phyloP scores from a whole-genome alignment of 2,888 invertebrate species.

The Caenorhabditis virilis region DNA sequence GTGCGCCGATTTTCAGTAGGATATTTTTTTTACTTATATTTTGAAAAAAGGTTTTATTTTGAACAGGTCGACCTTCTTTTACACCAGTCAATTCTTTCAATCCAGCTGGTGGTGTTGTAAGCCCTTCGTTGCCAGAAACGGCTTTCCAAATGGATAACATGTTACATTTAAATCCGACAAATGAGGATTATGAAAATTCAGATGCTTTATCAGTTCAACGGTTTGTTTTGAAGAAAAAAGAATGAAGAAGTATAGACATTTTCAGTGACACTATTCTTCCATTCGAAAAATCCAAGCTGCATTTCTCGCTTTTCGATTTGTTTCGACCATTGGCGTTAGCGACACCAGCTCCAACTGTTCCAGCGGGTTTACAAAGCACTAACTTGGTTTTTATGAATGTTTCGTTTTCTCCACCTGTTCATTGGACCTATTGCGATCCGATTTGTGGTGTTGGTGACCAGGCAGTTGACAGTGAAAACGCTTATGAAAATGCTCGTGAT shows the following conservation, averaged over 20 bases:
- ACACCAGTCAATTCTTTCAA: no score
- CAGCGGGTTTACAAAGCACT: background rate
- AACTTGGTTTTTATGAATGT: conserved; percentile 10
- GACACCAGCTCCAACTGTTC: background rate
- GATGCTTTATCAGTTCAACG: background rate
- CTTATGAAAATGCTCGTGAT: conserved; percentile 48
- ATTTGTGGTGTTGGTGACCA: conserved; percentile 58
- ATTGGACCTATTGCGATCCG: conserved; percentile 56
- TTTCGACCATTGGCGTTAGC: conserved; percentile 24
- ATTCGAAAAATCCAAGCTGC: conserved; percentile 17
- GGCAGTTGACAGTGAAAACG: conserved; percentile 54
- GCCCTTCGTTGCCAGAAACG: conserved; percentile 12
- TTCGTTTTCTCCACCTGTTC: conserved; percentile 47
- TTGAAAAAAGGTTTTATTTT: no score
- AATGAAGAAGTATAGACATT: no score
- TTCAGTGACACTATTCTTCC: conserved; percentile 29
- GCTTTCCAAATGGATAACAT: conserved; percentile 23
- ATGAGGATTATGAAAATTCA: conserved; percentile 9
- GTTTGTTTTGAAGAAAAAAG: no score
- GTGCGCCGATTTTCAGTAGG: no score
- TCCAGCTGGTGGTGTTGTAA: no score
- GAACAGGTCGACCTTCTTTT: no score
- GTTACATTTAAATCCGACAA: conserved; percentile 2
- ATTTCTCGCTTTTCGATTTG: conserved; percentile 37
- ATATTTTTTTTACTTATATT: no score